Base-by-base conservation (phyloP, 1,140 invertebrate genomes). In the Drosophila repleta region DNA sequence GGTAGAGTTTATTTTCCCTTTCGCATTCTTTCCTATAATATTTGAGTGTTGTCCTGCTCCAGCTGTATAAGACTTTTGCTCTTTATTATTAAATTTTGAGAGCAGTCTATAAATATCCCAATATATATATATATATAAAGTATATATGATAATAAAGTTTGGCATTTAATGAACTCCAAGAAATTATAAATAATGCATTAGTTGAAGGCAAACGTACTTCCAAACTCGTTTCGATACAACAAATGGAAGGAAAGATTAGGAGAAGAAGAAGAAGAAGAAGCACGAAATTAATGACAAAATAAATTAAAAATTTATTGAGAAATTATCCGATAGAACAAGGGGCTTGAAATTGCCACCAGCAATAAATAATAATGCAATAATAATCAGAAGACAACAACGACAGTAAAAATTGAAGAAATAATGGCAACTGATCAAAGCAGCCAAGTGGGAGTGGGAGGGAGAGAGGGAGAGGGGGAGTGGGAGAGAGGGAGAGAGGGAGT, bases 311-410 rank as follows among this genome's bases (percentile, higher is more conserved):
- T 81, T 78, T 87, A 85, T 85, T 77, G 78, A 69, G 63, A 85
- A 81, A 72, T 87, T 81, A 81, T 87, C 62, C 48, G 55, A 80
- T 78, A 81, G 71, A 81, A 56, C 52, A 51, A 24, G 7, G 6
- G 39, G 15, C 5, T 35, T 11, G 24, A 60, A 68, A 67, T 55
- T 53, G 62, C 63, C 17, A 46, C 52, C 62, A 51, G 37, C 46
- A 62, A 87, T 85, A 84, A 84, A 84, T 77, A 71, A 52, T 58
- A 65, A 66, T 77, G 69, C 81, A 77, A 85, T 81, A 81, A 81
- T 76, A 62, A 84, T 71, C 61, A 70, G 32, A 70, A 83, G 83
- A 75, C 49, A 67, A 17, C n/a, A 35, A 29, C 15, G 8, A 4
- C 17, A 20, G 8, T 35, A 24, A 24, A 37, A 63, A 24, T 21